These are phyloP conservation scores for Himalopsyche anomala DNA, from an alignment of 2,888 invertebrate genomes.

Conservation along the genomic window DNA sequence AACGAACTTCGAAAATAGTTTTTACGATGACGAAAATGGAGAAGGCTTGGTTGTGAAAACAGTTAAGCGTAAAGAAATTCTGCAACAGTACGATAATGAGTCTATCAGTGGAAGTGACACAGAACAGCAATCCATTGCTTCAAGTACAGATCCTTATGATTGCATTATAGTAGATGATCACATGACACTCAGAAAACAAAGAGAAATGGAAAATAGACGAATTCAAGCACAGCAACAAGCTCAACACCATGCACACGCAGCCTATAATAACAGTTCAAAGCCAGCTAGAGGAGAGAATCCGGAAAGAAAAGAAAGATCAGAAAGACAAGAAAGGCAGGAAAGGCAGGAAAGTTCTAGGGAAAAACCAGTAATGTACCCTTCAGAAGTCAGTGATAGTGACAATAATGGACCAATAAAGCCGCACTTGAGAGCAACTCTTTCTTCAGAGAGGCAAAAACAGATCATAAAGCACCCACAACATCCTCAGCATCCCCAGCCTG, in stretches of 20 bases:
- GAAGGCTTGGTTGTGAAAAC: slow-evolving; percentile 84
- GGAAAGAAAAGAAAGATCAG: slow-evolving; percentile 15
- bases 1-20: slow-evolving; percentile 80
- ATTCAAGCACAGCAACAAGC: slow-evolving; percentile 70
- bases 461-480: slow-evolving; percentile 65
- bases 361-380: slow-evolving; percentile 54
- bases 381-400: slow-evolving; percentile 65
- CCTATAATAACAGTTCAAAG: neutral
- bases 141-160: slow-evolving; percentile 85
- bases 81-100: slow-evolving; percentile 82
- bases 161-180: slow-evolving; percentile 92
- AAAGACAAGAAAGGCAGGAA: neutral
- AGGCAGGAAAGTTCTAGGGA: slow-evolving; percentile 58
- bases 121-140: slow-evolving; percentile 80
- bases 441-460: slow-evolving; percentile 72
- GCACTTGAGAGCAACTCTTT: slow-evolving; percentile 73
- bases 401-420: slow-evolving; percentile 75
- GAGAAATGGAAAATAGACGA: slow-evolving; percentile 72
- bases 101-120: slow-evolving; percentile 78
- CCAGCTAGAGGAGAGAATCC: neutral
- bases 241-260: slow-evolving; percentile 57
- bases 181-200: slow-evolving; percentile 76
- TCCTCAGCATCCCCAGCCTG: slow-evolving; percentile 69
- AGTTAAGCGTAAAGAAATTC: slow-evolving; percentile 84
- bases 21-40: slow-evolving; percentile 81